Percentiles rank a stretch among this genome's conserved stretches.
Conservation (phyloP, 2,888 invertebrate genomes). For the Tenthredo notha region DNA sequence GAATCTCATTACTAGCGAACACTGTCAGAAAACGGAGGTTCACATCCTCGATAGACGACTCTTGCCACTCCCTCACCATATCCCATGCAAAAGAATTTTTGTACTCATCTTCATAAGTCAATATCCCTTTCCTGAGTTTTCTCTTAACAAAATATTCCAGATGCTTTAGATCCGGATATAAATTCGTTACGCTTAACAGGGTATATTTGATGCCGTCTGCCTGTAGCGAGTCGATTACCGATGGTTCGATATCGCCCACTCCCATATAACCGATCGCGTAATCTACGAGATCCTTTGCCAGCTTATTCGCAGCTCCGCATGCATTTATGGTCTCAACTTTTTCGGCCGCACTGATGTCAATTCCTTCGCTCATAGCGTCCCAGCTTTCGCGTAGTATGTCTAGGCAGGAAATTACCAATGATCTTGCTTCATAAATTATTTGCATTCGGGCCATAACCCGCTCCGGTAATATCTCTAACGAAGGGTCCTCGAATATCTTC, state of each 20-base stretch:
- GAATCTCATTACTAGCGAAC: background rate
- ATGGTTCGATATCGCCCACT: background rate
- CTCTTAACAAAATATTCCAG: conserved; percentile 29
- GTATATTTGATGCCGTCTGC: background rate
- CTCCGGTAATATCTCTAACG: background rate
- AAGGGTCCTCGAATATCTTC: background rate
- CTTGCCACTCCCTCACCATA: conserved; percentile 48
- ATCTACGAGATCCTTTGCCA: background rate
- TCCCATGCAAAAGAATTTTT: conserved; percentile 41
- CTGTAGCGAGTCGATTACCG: background rate
- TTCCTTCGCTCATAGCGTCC: background rate
- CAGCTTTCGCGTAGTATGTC: background rate
- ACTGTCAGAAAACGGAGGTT: conserved; percentile 50
- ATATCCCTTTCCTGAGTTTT: conserved; percentile 30
- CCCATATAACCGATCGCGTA: background rate
- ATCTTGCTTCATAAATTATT: background rate
- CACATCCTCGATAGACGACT: conserved; percentile 45
- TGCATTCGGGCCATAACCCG: too few relatives aligned
- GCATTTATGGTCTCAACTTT: background rate
- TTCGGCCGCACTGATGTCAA: background rate
- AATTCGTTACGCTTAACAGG: background rate
- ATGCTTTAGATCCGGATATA: conserved; percentile 31
- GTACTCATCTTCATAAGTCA: background rate
- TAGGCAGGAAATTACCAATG: background rate
- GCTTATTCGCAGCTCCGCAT: background rate